phyloP scores from a whole-genome alignment of 1,140 invertebrate genomes.

The Atopsyche davidsoni region DNA sequence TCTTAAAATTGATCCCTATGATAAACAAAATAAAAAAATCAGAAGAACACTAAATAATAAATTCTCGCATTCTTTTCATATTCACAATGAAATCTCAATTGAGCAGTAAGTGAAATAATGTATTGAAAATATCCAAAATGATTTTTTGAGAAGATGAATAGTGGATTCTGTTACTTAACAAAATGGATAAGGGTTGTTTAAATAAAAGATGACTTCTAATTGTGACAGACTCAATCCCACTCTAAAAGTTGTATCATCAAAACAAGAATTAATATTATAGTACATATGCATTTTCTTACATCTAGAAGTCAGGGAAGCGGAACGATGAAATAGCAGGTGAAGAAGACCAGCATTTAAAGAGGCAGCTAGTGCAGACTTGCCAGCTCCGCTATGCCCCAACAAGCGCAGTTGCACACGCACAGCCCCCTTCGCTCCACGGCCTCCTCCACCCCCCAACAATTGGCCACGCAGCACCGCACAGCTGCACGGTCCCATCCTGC shows the following conservation, averaged over 20 bases:
- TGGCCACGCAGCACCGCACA: slow-evolving; percentile 58
- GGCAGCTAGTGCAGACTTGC: slow-evolving; percentile 70
- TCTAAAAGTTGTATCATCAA: too few species aligned
- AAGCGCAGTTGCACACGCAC: slow-evolving; percentile 68
- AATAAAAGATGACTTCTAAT: too few species aligned
- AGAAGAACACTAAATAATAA: too few species aligned
- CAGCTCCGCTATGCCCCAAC: slow-evolving; percentile 70
- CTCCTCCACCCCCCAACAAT: slow-evolving; percentile 57
- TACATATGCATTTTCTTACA: slow-evolving; percentile 33
- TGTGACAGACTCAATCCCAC: neutral
- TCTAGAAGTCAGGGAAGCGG: slow-evolving; percentile 42
- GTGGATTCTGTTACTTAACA: too few species aligned
- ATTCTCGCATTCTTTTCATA: too few species aligned
- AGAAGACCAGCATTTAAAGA: slow-evolving; percentile 65
- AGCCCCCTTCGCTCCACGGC: slow-evolving; percentile 59
- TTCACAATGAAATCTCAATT: too few species aligned
- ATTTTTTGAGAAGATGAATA: too few species aligned
- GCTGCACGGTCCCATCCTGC: slow-evolving; percentile 47
- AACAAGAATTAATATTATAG: neutral
- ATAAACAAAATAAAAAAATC: too few species aligned
- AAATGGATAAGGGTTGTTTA: too few species aligned
- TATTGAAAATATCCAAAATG: too few species aligned
- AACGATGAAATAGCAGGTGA: slow-evolving; percentile 57
- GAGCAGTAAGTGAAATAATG: too few species aligned
- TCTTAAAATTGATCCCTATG: too few species aligned